Evolutionary conservation across 1,140 invertebrate genomes (phyloP), one percentile per base, ranked within the genome.

Genomic region (Drosophila littoralis): DNA sequence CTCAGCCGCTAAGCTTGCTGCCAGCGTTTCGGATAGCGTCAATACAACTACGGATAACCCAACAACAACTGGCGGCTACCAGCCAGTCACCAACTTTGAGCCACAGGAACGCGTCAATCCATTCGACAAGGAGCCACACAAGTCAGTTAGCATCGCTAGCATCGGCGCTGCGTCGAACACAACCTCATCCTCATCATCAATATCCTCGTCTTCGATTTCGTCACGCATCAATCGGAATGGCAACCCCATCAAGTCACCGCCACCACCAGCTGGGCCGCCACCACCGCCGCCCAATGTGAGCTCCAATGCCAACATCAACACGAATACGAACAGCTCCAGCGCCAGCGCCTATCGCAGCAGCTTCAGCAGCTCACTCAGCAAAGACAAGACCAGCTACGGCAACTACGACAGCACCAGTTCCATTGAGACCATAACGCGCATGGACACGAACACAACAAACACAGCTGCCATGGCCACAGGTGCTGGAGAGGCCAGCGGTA

Each of bases 71-170:
- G 65, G 50, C 45, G 75, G 54, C 46, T 91, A 92, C 35, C 81
- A 91, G 66, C 91, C 91, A 69, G 90, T 92, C 15, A 92, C 91
- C 59, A 92, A 92, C 42, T 91, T 92, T 71, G 91, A 92, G 71
- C 91, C 90, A 52, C 90, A 92, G 45, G 91, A 92, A 52, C 74
- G 91, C 15, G 81, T 92, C 7, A 92, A 92, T 79, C 91, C 91
- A 38, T 92, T 92, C 22, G 91, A 92, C 68, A 92, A 92, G 77
- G 91, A 89, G 58, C 68, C 84, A 7, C 77, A 78, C 59, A 89
- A 88, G 55, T 74, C 80, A 10, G 61, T 63, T 10, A 91, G 84
- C 57, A 77, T 66, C 42, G 68, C 66, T 46, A 92, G 77, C 59
- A 88, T 91, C 4, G 68, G 74, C 32, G 71, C 61, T 32, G 70